Evolutionary conservation across 2,113 vertebrate species (phyloP).

Genomic region (Oxyruncus cristatus): DNA sequence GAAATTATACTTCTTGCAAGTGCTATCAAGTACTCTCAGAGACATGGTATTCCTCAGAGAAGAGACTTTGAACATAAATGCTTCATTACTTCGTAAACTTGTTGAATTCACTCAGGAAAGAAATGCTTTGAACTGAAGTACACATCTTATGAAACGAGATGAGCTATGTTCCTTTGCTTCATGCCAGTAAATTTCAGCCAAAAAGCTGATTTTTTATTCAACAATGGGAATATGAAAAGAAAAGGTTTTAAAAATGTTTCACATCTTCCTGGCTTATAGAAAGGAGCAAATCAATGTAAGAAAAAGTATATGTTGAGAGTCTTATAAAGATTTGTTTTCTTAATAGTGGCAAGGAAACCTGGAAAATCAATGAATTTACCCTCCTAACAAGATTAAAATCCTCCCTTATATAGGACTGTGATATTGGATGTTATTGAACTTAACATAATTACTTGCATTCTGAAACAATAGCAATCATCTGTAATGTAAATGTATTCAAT

Average conservation of each 20-base stretch:
- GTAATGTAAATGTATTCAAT: not conserved
- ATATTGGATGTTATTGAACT: not conserved
- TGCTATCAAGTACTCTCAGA: not conserved
- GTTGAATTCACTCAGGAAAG: constrained; percentile 13
- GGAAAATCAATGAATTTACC: not conserved
- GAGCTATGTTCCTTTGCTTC: not conserved
- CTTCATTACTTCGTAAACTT: not conserved
- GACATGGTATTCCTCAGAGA: not conserved
- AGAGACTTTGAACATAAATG: not conserved
- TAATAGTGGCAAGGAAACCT: not conserved
- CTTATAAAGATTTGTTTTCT: not conserved
- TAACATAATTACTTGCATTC: not conserved
- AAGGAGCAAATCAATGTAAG: constrained; percentile 4
- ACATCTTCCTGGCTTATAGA: not conserved
- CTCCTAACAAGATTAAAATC: not conserved
- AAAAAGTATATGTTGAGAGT: not conserved
- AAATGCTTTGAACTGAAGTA: not conserved
- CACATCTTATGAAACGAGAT: not conserved
- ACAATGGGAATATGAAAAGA: not conserved
- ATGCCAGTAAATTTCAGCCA: not conserved
- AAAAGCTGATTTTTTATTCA: not conserved
- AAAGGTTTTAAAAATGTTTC: not conserved
- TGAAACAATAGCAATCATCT: not conserved
- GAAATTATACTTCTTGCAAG: not conserved
- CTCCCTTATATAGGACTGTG: not conserved